Conservation (phyloP, 2,797 vertebrate species). For the Onychomys torridus region DNA sequence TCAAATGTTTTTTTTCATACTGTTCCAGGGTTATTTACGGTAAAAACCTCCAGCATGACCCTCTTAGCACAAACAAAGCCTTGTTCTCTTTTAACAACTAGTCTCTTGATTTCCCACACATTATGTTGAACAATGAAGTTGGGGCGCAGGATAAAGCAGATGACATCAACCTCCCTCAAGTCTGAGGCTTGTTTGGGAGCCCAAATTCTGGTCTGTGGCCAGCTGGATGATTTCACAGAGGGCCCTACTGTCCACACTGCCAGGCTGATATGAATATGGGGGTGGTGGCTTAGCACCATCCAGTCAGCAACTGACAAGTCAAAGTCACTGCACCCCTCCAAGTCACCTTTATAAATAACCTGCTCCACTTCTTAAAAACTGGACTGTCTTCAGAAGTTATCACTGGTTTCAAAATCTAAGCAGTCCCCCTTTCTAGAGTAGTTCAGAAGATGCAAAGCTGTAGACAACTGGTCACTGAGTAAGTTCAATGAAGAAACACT, state of each 20-base stretch:
- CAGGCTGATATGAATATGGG: background rate
- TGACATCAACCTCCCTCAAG: constrained; percentile 80
- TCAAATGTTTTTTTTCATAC: constrained; percentile 87
- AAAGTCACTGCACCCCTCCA: background rate
- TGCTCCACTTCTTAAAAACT: constrained; percentile 53
- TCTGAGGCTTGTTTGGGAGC: constrained; percentile 64
- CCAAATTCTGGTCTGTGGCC: constrained; percentile 67
- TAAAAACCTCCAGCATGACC: constrained; percentile 82
- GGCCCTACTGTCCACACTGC: constrained; percentile 73
- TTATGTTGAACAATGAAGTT: constrained; percentile 79
- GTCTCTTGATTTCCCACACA: constrained; percentile 74
- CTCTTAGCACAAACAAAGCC: constrained; percentile 84
- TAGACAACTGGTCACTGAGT: background rate
- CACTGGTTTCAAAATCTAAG: constrained; percentile 39
- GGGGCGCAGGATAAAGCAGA: constrained; percentile 73
- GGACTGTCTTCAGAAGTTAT: constrained; percentile 23
- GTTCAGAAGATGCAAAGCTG: background rate
- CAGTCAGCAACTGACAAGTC: constrained; percentile 52
- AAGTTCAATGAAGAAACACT: constrained; percentile 18
- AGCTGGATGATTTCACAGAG: constrained; percentile 83
- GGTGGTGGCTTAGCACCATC: constrained; percentile 34
- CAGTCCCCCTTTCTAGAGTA: background rate
- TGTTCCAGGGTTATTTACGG: constrained; percentile 86
- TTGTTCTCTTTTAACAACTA: constrained; percentile 85
- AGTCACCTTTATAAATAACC: constrained; percentile 57